Conservation (phyloP, 1,140 invertebrate species). For the Drosophila melanica region DNA sequence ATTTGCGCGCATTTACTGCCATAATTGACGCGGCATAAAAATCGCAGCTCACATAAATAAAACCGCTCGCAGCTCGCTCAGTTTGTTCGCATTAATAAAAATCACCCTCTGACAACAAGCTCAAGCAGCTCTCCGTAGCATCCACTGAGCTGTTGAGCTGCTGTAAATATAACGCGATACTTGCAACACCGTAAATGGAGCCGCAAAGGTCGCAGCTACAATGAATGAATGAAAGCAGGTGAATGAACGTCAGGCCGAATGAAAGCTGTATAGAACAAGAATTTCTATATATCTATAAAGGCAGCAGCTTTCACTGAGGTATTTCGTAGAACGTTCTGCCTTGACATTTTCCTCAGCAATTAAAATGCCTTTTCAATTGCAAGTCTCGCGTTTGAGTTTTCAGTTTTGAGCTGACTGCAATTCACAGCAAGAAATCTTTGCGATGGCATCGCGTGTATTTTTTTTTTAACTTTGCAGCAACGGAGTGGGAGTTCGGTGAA, state of each 20-base stretch:
- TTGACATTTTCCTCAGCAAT: conserved; percentile 65
- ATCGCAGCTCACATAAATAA: conserved; percentile 30
- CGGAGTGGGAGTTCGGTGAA: background rate
- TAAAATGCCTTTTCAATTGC: conserved; percentile 70
- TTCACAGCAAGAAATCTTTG: conserved; percentile 19
- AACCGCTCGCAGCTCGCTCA: background rate
- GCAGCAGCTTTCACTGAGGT: conserved; percentile 48
- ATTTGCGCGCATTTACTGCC: conserved; percentile 42
- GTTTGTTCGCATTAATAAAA: conserved; percentile 34
- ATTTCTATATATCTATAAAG: background rate
- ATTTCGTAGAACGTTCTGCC: conserved; percentile 57
- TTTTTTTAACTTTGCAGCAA: conserved; percentile 1
- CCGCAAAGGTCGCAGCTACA: conserved; percentile 36
- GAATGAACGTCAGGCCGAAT: conserved; percentile 41
- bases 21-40: conserved; percentile 58
- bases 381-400: conserved; percentile 37
- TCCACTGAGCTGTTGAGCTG: background rate
- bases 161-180: conserved; percentile 24
- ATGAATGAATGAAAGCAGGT: conserved; percentile 32
- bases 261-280: background rate
- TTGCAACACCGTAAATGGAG: conserved; percentile 31
- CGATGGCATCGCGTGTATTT: background rate
- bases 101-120: conserved; percentile 29
- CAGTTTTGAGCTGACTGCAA: conserved; percentile 12
- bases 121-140: background rate